Percentiles rank a stretch among this genome's conserved stretches.
These are phyloP conservation scores for Psettodes erumei DNA, from an alignment of 2,113 vertebrate genomes.

Conservation along the genomic window DNA sequence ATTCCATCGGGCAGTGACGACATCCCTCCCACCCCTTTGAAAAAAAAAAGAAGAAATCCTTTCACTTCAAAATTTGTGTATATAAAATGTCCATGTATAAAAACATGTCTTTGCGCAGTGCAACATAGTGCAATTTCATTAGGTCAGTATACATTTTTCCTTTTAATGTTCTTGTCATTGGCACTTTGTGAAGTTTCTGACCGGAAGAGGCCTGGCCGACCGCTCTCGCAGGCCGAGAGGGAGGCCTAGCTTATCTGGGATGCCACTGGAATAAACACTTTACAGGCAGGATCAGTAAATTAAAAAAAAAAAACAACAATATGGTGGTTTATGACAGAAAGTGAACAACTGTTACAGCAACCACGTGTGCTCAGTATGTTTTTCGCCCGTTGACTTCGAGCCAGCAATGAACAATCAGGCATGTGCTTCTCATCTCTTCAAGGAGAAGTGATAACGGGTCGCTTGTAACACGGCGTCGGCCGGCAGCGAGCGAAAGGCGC, in stretches of 20 bases:
- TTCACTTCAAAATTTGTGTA: constrained; percentile 69
- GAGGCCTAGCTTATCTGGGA: constrained; percentile 67
- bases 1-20: constrained; percentile 69
- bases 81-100: constrained; percentile 82
- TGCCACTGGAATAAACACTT: constrained; percentile 44
- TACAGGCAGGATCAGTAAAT: constrained; percentile 36
- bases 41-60: constrained; percentile 39
- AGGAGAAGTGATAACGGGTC: background rate
- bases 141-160: constrained; percentile 65
- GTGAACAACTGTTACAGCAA: background rate
- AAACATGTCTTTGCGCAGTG: constrained; percentile 81
- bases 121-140: constrained; percentile 85
- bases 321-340: background rate
- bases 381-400: background rate
- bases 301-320: background rate
- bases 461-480: background rate
- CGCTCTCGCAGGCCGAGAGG: constrained; percentile 23
- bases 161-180: constrained; percentile 81
- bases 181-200: constrained; percentile 85
- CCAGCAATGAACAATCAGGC: constrained; percentile 16
- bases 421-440: background rate
- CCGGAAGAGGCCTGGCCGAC: constrained; percentile 53
- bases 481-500: background rate
- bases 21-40: constrained; percentile 29
- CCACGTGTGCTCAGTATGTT: constrained; percentile 3